A percentile compares a stretch with the other conserved stretches of the same genome.
Conservation (phyloP, 2,113 vertebrate genomes). For the Mastomys natalensis region DNA sequence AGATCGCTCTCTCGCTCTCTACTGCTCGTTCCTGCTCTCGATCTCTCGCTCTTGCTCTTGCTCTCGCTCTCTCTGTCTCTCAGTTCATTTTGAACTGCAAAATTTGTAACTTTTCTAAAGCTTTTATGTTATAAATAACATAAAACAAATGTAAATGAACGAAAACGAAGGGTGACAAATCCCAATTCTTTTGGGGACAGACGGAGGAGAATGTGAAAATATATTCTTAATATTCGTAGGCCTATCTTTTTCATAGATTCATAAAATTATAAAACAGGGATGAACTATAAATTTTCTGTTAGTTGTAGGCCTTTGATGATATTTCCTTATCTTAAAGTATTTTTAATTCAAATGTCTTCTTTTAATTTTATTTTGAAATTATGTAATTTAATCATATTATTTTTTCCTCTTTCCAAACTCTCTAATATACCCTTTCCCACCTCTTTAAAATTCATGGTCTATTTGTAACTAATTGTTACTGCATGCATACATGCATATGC, state of each 20-base stretch:
- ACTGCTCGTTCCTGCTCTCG: too few species aligned
- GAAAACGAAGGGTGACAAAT: conserved; percentile 72
- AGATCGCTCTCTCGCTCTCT: conserved; percentile 61
- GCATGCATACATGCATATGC: neutral
- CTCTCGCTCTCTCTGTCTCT: conserved; percentile 58
- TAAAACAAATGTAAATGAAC: conserved; percentile 82
- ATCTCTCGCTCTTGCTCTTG: conserved; percentile 59
- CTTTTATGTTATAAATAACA: conserved; percentile 73
- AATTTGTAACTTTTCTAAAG: conserved; percentile 79
- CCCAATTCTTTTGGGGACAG: conserved; percentile 14
- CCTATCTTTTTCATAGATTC: neutral
- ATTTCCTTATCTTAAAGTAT: neutral
- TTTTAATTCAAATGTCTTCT: neutral
- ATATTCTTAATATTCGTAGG: neutral
- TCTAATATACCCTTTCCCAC: neutral
- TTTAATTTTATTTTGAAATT: neutral
- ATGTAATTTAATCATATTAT: neutral
- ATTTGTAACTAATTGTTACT: neutral
- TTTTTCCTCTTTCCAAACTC: neutral
- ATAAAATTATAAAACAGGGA: conserved; percentile 12
- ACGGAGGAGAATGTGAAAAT: neutral
- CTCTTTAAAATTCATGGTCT: neutral
- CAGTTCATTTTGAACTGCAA: conserved; percentile 81
- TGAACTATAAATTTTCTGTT: conserved; percentile 3
- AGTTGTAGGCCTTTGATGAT: neutral